Evolutionary conservation across 2,888 invertebrate genomes (phyloP).

Genomic region (Furcula furcula): DNA sequence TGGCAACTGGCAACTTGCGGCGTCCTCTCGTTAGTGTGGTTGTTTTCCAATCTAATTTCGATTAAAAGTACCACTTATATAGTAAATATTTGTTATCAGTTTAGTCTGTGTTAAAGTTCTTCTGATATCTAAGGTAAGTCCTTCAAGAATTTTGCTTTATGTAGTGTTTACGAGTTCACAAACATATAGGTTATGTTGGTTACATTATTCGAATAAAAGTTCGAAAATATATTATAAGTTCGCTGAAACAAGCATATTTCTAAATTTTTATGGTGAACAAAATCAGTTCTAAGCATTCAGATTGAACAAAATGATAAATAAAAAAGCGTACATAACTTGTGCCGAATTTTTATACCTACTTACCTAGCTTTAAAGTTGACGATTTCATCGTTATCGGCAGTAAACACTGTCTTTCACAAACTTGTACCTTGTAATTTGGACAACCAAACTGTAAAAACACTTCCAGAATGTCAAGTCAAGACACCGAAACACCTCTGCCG

Average conservation of each 20-base stretch:
- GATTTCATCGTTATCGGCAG: too few species aligned
- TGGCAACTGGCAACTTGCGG: not conserved
- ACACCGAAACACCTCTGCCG: constrained; percentile 84
- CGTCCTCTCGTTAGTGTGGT: not conserved
- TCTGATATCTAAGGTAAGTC: not conserved
- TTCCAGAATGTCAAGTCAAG: constrained; percentile 74
- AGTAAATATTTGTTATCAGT: not conserved
- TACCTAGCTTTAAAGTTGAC: too few species aligned
- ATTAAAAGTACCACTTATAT: not conserved
- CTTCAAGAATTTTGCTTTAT: not conserved
- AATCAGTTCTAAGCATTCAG: too few species aligned
- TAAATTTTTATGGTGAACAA: not conserved
- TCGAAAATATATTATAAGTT: too few species aligned
- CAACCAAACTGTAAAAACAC: constrained; percentile 37
- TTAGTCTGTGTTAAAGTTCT: not conserved
- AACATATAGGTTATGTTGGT: too few species aligned
- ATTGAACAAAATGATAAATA: too few species aligned
- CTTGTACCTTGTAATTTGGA: too few species aligned
- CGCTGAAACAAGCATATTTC: too few species aligned
- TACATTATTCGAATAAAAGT: too few species aligned
- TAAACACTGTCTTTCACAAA: constrained; percentile 23
- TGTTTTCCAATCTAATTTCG: not conserved
- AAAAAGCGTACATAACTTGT: too few species aligned
- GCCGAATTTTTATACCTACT: too few species aligned
- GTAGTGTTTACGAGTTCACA: too few species aligned